Percentiles rank a stretch among this genome's conserved stretches.
Conservation (phyloP, 2,888 invertebrate genomes). For the Synanthedon tipuliformis region DNA sequence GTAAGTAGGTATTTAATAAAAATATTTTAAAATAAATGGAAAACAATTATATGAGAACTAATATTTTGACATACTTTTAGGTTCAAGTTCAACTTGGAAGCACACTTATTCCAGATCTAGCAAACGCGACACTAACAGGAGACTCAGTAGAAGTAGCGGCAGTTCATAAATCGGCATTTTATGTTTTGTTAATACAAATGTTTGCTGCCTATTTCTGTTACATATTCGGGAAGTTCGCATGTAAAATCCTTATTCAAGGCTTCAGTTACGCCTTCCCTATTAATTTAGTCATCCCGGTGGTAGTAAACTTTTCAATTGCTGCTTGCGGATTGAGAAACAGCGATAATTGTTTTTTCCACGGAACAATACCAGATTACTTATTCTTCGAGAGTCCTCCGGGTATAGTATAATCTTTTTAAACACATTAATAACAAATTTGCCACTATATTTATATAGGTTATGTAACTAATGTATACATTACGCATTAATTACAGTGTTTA, state of each 20-base stretch:
- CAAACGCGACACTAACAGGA: conserved; percentile 80
- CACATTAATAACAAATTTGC: neutral
- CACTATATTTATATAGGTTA: no score
- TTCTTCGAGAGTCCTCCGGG: conserved; percentile 91
- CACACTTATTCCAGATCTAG: conserved; percentile 76
- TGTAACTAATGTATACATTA: neutral
- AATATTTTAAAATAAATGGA: neutral
- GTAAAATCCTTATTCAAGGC: conserved; percentile 96
- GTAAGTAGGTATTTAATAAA: conserved; percentile 38
- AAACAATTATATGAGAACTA: neutral
- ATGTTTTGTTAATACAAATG: conserved; percentile 84
- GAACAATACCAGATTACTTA: conserved; percentile 86
- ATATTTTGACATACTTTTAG: conserved; percentile 32
- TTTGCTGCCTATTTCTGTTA: conserved; percentile 89
- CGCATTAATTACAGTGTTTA: conserved; percentile 66
- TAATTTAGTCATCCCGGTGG: conserved; percentile 90
- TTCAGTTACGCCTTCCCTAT: conserved; percentile 98
- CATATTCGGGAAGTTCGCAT: conserved; percentile 94
- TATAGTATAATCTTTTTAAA: conserved; percentile 11
- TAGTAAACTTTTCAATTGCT: conserved; percentile 87
- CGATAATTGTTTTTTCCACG: conserved; percentile 90
- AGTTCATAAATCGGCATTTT: conserved; percentile 77
- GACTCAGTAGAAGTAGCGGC: conserved; percentile 81
- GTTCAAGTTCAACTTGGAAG: conserved; percentile 72
- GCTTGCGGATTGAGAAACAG: conserved; percentile 88